Conservation (phyloP, 1,140 invertebrate species). For the Coelopa frigida region DNA sequence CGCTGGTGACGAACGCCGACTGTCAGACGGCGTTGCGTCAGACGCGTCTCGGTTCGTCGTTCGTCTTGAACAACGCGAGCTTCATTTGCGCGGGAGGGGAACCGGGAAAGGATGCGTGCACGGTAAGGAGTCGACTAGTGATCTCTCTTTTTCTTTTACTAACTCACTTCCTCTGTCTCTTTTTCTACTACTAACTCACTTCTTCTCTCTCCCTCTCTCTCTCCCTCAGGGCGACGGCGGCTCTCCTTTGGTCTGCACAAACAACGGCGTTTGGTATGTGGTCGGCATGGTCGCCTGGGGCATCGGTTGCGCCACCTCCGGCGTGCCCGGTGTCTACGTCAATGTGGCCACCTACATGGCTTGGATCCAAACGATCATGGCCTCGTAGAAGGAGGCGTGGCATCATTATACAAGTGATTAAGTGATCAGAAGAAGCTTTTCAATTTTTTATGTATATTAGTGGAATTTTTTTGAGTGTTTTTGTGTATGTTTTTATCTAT, state of each 20-base stretch:
- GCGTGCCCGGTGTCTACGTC: slow-evolving; percentile 62
- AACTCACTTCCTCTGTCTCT: background rate
- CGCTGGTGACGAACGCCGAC: slow-evolving; percentile 52
- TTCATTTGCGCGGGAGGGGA: slow-evolving; percentile 74
- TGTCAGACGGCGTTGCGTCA: slow-evolving; percentile 57
- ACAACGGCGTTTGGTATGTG: slow-evolving; percentile 51
- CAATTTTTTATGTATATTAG: too few species aligned
- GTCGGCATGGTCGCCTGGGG: slow-evolving; percentile 71
- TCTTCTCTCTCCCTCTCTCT: background rate
- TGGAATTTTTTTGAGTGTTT: too few species aligned
- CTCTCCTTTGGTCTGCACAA: slow-evolving; percentile 62
- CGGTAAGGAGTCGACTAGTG: slow-evolving; percentile 8
- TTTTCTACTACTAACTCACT: background rate
- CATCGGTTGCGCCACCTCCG: slow-evolving; percentile 57
- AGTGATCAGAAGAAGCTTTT: too few species aligned
- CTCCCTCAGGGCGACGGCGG: slow-evolving; percentile 64
- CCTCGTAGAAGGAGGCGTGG: too few species aligned
- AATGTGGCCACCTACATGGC: slow-evolving; percentile 54
- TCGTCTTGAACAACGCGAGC: slow-evolving; percentile 54
- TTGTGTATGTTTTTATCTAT: too few species aligned
- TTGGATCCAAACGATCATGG: slow-evolving; percentile 53
- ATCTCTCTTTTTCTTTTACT: background rate
- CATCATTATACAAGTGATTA: too few species aligned
- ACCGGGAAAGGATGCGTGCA: slow-evolving; percentile 68
- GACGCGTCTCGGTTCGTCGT: slow-evolving; percentile 59